Conservation (phyloP, 2,113 vertebrate species). For the Lepus europaeus region DNA sequence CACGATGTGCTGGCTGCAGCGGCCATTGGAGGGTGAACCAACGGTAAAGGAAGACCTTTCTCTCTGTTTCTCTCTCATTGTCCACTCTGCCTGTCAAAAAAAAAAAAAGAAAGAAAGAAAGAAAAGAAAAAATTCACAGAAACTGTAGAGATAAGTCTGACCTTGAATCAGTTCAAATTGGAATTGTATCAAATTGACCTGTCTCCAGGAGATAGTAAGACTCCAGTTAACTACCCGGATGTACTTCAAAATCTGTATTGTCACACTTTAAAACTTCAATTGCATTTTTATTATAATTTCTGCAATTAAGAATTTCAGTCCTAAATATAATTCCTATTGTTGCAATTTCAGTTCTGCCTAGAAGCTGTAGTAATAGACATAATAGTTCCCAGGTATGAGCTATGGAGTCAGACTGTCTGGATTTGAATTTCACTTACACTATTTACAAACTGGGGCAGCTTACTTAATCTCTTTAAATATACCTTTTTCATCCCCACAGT, state of each 20-base stretch:
- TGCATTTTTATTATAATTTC: constrained; percentile 50
- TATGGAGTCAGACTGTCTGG: constrained; percentile 58
- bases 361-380: constrained; percentile 49
- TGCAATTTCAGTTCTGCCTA: constrained; percentile 62
- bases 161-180: neutral
- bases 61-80: too few relatives aligned
- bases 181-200: constrained; percentile 41
- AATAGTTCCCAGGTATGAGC: constrained; percentile 57
- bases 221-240: neutral
- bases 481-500: constrained; percentile 42
- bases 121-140: neutral
- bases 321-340: constrained; percentile 58
- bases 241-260: constrained; percentile 31
- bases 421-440: constrained; percentile 9
- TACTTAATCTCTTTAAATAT: neutral
- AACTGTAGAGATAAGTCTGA: neutral
- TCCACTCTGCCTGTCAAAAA: too few relatives aligned
- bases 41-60: too few relatives aligned
- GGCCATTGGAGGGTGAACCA: too few relatives aligned
- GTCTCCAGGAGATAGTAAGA: neutral
- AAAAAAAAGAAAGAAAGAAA: neutral
- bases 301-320: constrained; percentile 52
- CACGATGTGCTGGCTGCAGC: too few relatives aligned
- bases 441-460: neutral
- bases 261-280: constrained; percentile 29